These are phyloP conservation scores for Aphelenchoides fujianensis DNA, from an alignment of 1,140 invertebrate genomes.

Conservation along the genomic window DNA sequence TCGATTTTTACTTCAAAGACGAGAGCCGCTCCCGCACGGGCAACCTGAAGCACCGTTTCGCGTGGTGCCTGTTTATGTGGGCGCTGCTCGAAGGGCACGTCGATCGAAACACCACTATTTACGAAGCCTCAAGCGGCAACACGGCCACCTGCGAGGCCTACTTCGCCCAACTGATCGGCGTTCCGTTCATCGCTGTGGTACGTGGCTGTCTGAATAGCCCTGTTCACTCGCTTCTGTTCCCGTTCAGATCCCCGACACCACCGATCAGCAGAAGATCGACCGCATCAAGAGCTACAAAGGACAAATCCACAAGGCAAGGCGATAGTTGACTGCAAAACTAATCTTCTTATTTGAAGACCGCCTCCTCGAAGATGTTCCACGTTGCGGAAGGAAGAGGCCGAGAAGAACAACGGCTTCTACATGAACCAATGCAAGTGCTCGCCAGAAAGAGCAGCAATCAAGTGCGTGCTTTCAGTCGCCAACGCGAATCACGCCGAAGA, in stretches of 20 bases:
- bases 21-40: conserved; percentile 35
- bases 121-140: conserved; percentile 52
- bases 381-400: conserved; percentile 34
- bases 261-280: conserved; percentile 44
- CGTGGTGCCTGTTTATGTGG: conserved; percentile 51
- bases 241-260: conserved; percentile 40
- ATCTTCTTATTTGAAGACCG: conserved; percentile 13
- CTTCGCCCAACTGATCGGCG: conserved; percentile 39
- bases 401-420: conserved; percentile 44
- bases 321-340: neutral
- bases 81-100: conserved; percentile 45
- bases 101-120: conserved; percentile 37
- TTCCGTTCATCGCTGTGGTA: conserved; percentile 49
- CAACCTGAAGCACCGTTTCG: conserved; percentile 50
- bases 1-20: conserved; percentile 49
- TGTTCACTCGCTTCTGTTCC: neutral
- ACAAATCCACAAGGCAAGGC: conserved; percentile 28
- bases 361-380: conserved; percentile 24
- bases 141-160: conserved; percentile 52
- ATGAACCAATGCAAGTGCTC: conserved; percentile 55
- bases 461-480: neutral
- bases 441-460: conserved; percentile 31
- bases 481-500: conserved; percentile 33
- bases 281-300: conserved; percentile 40
- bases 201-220: neutral